phyloP scores from a whole-genome alignment of 2,113 vertebrate genomes.

The Proterorhinus semilunaris region DNA sequence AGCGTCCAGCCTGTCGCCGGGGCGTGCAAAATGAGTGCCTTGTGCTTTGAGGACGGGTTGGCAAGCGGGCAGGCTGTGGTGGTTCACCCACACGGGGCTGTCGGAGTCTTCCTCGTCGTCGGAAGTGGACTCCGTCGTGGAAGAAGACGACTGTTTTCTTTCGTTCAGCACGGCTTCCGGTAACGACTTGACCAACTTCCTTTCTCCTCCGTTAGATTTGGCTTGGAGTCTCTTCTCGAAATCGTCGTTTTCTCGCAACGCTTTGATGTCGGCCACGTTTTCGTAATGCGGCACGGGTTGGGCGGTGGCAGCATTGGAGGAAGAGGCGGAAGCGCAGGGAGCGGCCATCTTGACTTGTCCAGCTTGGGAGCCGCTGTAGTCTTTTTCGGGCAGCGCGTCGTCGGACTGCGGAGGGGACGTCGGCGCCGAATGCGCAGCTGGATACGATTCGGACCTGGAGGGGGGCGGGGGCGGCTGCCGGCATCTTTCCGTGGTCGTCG shows the following conservation, averaged over 20 bases:
- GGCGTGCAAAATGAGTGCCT: conserved; percentile 25
- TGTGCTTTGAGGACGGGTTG: conserved; percentile 36
- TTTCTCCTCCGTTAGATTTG: conserved; percentile 54
- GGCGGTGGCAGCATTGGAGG: conserved; percentile 26
- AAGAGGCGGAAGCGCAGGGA: conserved; percentile 36
- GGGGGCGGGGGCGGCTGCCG: conserved; percentile 67
- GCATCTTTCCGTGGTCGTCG: conserved; percentile 75
- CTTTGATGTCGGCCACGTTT: conserved; percentile 65
- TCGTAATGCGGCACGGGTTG: conserved; percentile 75
- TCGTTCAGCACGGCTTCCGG: conserved; percentile 52
- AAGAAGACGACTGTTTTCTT: conserved; percentile 61
- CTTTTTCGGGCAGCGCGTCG: conserved; percentile 62
- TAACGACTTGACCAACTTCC: conserved; percentile 66
- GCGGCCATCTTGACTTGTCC: conserved; percentile 46
- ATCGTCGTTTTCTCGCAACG: conserved; percentile 36
- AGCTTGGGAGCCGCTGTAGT: conserved; percentile 74
- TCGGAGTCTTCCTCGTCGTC: conserved; percentile 72
- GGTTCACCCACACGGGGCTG: conserved; percentile 72
- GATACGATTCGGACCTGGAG: conserved; percentile 73
- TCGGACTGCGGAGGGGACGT: conserved; percentile 76
- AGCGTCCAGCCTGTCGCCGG: conserved; percentile 34
- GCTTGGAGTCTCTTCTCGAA: conserved; percentile 64
- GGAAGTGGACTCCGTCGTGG: conserved; percentile 60
- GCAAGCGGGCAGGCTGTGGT: conserved; percentile 65
- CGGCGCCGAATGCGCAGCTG: conserved; percentile 74